A percentile compares a stretch with the other conserved stretches of the same genome.
Conservation (phyloP, 2,888 invertebrate species). For the Heliconius ethilla region DNA sequence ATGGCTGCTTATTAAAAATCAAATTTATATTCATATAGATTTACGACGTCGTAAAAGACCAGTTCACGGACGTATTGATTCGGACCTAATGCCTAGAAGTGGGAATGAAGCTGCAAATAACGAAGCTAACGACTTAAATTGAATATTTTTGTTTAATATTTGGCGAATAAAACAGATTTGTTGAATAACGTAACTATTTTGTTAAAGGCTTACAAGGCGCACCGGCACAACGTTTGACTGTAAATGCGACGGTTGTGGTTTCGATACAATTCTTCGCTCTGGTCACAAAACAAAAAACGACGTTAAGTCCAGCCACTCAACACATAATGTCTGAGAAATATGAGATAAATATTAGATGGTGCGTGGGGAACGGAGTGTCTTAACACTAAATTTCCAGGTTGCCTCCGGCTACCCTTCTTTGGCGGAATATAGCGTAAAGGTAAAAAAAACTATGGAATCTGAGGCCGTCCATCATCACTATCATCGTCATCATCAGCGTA, state of each 20-base stretch:
- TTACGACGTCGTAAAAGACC: slow-evolving; percentile 35
- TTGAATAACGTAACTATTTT: neutral
- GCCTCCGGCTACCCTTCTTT: too few relatives aligned
- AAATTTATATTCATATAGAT: slow-evolving; percentile 39
- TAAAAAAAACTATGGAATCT: too few relatives aligned
- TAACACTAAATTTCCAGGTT: too few relatives aligned
- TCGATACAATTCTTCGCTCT: neutral
- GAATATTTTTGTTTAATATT: neutral
- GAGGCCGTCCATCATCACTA: too few relatives aligned
- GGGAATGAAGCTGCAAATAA: slow-evolving; percentile 18
- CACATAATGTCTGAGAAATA: too few relatives aligned
- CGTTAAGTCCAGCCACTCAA: too few relatives aligned
- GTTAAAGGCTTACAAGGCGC: neutral
- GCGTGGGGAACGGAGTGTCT: too few relatives aligned
- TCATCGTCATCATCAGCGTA: too few relatives aligned
- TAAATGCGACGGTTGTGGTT: neutral
- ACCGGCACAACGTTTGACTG: too few relatives aligned
- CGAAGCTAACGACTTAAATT: neutral
- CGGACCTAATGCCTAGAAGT: slow-evolving; percentile 25
- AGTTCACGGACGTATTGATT: slow-evolving; percentile 49
- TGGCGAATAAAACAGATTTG: neutral
- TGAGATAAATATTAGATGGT: too few relatives aligned
- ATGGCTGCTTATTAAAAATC: slow-evolving; percentile 32
- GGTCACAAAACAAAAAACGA: too few relatives aligned
- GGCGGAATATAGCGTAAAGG: too few relatives aligned